Evolutionary conservation across 2,113 vertebrate species (phyloP), one percentile per base, ranked within the genome.

Genomic region (Oncorhynchus gorbuscha): DNA sequence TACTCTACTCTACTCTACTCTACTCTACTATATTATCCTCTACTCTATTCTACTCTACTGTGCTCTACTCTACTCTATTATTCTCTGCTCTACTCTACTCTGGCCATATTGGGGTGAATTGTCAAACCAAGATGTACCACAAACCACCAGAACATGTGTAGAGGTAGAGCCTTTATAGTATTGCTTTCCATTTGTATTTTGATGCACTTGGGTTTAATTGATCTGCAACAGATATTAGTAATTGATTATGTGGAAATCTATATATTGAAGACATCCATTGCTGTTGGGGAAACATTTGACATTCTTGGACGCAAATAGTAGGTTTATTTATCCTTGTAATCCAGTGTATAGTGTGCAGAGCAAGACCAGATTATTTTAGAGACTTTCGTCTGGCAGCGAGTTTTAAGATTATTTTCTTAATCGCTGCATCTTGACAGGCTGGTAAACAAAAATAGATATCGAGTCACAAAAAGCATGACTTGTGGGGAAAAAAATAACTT

Each of bases 401-500:
- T 66, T 77, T 59, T 11, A 22, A 68, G 86, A 89, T 84, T 81
- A 79, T 89, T 88, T 79, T 55, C 79, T 78, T 72, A 78, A 86
- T 90, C 80, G 75, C 68, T 0, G 4, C 16, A 69, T 73, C 76
- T 75, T 79, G 84, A 90, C 89, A 87, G 83, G 80, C 83, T 2
- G 80, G 78, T 84, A 88, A 83, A 92, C 85, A 76, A 71, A 80
- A 87, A 86, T 86, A 84, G 82, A 91, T 89, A 88, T 78, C 20
- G 74, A 88, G 83, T 88, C 77, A 30, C 82, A 83, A 79, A 78
- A 73, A 78, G 79, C 81, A 45, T 70, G 74, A 78, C 79, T 83
- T 76, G 85, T 51, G 82, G 81, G 68, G n/a, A n/a, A 28, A 81
- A 86, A 81, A 88, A 86, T 83, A 84, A 81, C 84, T 70, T 84